A percentile compares a stretch with the other conserved stretches of the same genome.
Evolutionary conservation across 2,113 vertebrate species (phyloP).

Genomic region (Forbesichthys agassizii): DNA sequence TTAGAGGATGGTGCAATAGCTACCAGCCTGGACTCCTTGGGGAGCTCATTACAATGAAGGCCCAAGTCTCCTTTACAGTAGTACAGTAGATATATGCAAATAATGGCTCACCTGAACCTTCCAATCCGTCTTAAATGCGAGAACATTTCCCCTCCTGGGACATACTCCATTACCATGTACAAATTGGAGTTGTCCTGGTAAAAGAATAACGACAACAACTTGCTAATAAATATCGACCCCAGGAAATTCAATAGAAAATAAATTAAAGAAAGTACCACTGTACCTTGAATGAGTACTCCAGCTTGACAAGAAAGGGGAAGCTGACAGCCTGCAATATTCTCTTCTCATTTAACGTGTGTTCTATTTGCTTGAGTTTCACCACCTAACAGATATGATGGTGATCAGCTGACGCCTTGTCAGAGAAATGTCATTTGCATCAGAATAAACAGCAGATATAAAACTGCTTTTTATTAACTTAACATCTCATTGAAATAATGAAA

Average conservation of each 20-base stretch:
- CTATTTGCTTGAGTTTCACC: slow-evolving; percentile 99
- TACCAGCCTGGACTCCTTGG: neutral
- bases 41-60: too few relatives aligned
- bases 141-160: slow-evolving; percentile 99
- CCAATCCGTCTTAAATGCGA: slow-evolving; percentile 98
- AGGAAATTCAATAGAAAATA: neutral
- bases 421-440: slow-evolving; percentile 17
- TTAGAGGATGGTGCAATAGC: too few relatives aligned
- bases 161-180: slow-evolving; percentile 99
- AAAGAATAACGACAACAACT: neutral
- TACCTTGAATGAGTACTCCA: slow-evolving; percentile 99
- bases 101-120: slow-evolving; percentile 88
- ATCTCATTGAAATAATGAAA: neutral
- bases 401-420: neutral
- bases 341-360: slow-evolving; percentile 98
- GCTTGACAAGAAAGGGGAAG: slow-evolving; percentile 97
- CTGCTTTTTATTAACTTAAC: slow-evolving; percentile 13
- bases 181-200: slow-evolving; percentile 97
- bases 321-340: slow-evolving; percentile 98
- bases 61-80: neutral
- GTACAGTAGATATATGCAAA: neutral
- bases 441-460: slow-evolving; percentile 13
- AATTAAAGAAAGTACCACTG: neutral
- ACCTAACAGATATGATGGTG: slow-evolving; percentile 77
- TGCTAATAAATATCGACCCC: neutral